These are phyloP conservation scores for Vandiemenella viatica DNA, from an alignment of 2,888 invertebrate genomes.

Conservation along the genomic window DNA sequence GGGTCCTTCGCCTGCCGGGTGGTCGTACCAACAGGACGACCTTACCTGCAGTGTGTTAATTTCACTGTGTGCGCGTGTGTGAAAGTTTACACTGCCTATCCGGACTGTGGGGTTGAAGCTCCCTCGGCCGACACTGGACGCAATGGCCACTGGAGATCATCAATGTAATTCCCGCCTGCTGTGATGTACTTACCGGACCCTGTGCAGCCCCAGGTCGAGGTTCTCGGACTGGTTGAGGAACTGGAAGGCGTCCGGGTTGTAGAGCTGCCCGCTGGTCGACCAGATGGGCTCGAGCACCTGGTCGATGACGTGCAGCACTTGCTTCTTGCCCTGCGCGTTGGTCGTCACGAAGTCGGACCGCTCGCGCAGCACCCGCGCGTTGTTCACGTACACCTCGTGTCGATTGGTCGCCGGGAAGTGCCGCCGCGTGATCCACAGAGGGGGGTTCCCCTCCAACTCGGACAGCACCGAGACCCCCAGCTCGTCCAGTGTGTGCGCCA, in stretches of 20 bases:
- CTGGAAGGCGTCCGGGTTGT: conserved; percentile 67
- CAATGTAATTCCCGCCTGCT: no score
- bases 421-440: conserved; percentile 63
- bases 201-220: conserved; percentile 53
- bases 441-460: conserved; percentile 71
- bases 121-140: no score
- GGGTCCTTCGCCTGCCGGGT: no score
- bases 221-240: conserved; percentile 65
- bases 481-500: conserved; percentile 51
- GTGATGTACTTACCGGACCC: conserved; percentile 46
- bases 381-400: conserved; percentile 71
- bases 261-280: conserved; percentile 42
- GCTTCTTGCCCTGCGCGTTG: conserved; percentile 36
- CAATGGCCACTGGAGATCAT: no score
- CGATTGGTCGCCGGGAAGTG: conserved; percentile 34
- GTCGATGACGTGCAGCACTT: conserved; percentile 78
- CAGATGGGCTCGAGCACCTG: conserved; percentile 66
- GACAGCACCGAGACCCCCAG: conserved; percentile 53
- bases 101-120: no score
- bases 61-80: no score
- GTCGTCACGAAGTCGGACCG: conserved; percentile 49
- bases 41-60: no score
- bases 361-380: conserved; percentile 59
- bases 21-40: no score
- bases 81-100: no score